Conservation (phyloP, 1,140 invertebrate species). For the Orius laevigatus region DNA sequence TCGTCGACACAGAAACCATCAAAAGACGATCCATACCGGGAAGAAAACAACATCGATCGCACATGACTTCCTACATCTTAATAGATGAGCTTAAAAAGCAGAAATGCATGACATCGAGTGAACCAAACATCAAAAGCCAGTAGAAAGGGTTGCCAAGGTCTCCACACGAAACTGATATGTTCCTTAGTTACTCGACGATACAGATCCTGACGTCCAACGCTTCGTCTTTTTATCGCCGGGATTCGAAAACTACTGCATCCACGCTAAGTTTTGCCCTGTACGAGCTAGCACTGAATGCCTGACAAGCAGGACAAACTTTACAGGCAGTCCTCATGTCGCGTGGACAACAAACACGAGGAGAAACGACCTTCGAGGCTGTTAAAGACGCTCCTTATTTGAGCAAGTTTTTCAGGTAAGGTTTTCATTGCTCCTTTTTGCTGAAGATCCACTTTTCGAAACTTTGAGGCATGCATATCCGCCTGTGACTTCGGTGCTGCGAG, state of each 20-base stretch:
- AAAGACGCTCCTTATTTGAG: slow-evolving; percentile 43
- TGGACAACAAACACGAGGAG: slow-evolving; percentile 25
- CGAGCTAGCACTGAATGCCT: slow-evolving; percentile 37
- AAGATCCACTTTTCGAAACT: slow-evolving; percentile 19
- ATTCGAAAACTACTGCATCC: slow-evolving; percentile 41
- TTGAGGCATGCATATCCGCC: slow-evolving; percentile 22
- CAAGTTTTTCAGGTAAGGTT: slow-evolving; percentile 37
- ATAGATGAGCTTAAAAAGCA: slow-evolving; percentile 28
- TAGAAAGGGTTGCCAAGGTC: background rate
- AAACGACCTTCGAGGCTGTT: slow-evolving; percentile 39
- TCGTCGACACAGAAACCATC: slow-evolving; percentile 27
- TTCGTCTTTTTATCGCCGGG: slow-evolving; percentile 46
- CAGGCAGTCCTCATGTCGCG: slow-evolving; percentile 32
- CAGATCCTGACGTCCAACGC: slow-evolving; percentile 15
- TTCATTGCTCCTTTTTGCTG: background rate
- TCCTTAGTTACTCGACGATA: slow-evolving; percentile 16
- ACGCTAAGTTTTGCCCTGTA: slow-evolving; percentile 35
- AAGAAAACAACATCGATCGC: slow-evolving; percentile 26
- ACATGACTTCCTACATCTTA: slow-evolving; percentile 36
- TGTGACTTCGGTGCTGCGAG: slow-evolving; percentile 7
- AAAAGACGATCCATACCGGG: slow-evolving; percentile 29
- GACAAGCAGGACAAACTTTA: slow-evolving; percentile 36
- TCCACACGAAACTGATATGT: background rate
- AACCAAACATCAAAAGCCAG: background rate
- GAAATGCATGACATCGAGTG: slow-evolving; percentile 1